Percentiles rank a stretch among this genome's conserved stretches.
phyloP scores from a whole-genome alignment of 1,140 invertebrate species.

The Nilaparvata lugens region DNA sequence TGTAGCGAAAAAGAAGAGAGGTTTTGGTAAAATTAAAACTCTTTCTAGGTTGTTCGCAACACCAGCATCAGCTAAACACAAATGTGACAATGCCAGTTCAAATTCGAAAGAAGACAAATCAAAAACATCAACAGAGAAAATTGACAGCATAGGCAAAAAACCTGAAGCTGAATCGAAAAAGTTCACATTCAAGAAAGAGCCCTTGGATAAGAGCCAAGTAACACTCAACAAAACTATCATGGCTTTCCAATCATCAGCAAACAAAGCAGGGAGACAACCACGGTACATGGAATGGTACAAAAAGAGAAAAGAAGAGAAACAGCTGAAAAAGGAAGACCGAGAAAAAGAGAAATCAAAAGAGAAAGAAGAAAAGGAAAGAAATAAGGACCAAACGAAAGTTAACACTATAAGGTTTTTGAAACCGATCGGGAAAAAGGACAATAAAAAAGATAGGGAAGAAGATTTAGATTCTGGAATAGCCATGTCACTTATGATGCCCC shows the following conservation, averaged over 20 bases:
- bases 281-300: slow-evolving; percentile 48
- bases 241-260: slow-evolving; percentile 3
- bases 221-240: background rate
- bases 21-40: background rate
- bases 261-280: slow-evolving; percentile 31
- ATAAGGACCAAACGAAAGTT: slow-evolving; percentile 10
- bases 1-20: slow-evolving; percentile 32
- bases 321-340: slow-evolving; percentile 23
- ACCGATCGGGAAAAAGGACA: slow-evolving; percentile 18
- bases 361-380: background rate
- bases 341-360: slow-evolving; percentile 14
- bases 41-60: background rate
- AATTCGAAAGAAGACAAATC: slow-evolving; percentile 6
- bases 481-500: slow-evolving; percentile 43
- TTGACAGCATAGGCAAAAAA: background rate
- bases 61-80: slow-evolving; percentile 3
- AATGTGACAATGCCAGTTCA: background rate
- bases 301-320: slow-evolving; percentile 26
- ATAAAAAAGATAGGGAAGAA: slow-evolving; percentile 41
- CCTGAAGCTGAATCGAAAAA: background rate
- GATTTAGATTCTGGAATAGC: slow-evolving; percentile 64
- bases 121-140: background rate
- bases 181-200: background rate
- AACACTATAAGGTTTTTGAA: slow-evolving; percentile 2
- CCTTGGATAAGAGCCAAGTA: background rate